These are phyloP conservation scores for Schizotus pectinicornis DNA, from an alignment of 2,888 invertebrate genomes.

Conservation along the genomic window DNA sequence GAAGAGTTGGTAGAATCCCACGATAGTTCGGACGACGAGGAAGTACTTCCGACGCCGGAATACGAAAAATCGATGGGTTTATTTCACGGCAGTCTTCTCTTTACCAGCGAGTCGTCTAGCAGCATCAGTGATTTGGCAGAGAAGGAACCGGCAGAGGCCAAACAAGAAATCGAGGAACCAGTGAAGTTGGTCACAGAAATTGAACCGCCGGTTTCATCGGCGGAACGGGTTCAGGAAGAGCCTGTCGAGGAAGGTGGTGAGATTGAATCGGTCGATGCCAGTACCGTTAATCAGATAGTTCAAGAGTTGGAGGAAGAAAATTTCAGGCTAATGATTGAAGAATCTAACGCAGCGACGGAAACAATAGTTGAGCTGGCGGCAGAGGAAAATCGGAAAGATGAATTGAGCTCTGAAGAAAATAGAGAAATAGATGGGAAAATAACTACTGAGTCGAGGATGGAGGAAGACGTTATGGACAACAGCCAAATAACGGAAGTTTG, in stretches of 20 bases:
- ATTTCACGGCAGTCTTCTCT: constrained; percentile 1
- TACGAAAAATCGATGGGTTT: constrained; percentile 1
- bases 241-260: neutral
- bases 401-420: no score
- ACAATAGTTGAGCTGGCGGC: no score
- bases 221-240: neutral
- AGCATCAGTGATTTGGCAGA: neutral
- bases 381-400: no score
- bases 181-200: neutral
- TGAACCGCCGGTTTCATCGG: neutral
- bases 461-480: no score
- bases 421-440: no score
- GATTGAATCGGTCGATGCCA: no score
- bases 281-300: no score
- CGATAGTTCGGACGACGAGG: neutral
- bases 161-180: neutral
- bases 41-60: neutral
- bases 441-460: no score
- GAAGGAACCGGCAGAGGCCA: neutral
- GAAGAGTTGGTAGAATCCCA: neutral
- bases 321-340: neutral
- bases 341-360: neutral
- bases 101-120: neutral
- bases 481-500: no score
- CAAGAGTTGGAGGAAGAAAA: no score